These are phyloP conservation scores for Engraulis encrasicolus DNA, from an alignment of 2,113 vertebrate species.

Conservation along the genomic window DNA sequence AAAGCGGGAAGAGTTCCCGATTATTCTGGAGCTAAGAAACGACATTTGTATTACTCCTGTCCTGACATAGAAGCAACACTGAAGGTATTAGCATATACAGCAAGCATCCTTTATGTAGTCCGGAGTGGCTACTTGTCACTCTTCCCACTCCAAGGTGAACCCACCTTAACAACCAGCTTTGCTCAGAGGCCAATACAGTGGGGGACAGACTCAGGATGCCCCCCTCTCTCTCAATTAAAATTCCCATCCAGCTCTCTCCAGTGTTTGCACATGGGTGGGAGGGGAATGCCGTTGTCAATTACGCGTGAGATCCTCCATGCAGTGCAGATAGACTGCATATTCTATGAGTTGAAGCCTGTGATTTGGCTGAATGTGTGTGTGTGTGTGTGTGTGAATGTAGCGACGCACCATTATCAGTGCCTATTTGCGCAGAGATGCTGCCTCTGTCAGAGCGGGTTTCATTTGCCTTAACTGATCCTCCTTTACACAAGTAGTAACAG, in stretches of 20 bases:
- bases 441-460: background rate
- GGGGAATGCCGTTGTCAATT: slow-evolving; percentile 1
- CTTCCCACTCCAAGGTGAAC: background rate
- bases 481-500: background rate
- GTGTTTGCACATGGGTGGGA: background rate
- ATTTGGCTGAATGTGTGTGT: too few species aligned
- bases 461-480: slow-evolving; percentile 28
- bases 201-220: background rate
- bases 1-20: too few species aligned
- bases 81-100: too few species aligned
- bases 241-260: background rate
- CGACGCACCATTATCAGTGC: background rate
- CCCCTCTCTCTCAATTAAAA: background rate
- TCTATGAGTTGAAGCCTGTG: slow-evolving; percentile 6
- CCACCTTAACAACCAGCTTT: background rate
- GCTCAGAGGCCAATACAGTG: too few species aligned
- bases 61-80: too few species aligned
- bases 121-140: too few species aligned
- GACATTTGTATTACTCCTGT: too few species aligned
- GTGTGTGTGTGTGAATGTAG: background rate
- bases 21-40: too few species aligned
- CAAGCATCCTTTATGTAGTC: too few species aligned
- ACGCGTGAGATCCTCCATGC: background rate
- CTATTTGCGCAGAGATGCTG: background rate
- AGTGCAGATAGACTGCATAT: background rate